These are phyloP conservation scores for Ophthalmolycus amberensis DNA, from an alignment of 2,113 vertebrate species.

Conservation along the genomic window DNA sequence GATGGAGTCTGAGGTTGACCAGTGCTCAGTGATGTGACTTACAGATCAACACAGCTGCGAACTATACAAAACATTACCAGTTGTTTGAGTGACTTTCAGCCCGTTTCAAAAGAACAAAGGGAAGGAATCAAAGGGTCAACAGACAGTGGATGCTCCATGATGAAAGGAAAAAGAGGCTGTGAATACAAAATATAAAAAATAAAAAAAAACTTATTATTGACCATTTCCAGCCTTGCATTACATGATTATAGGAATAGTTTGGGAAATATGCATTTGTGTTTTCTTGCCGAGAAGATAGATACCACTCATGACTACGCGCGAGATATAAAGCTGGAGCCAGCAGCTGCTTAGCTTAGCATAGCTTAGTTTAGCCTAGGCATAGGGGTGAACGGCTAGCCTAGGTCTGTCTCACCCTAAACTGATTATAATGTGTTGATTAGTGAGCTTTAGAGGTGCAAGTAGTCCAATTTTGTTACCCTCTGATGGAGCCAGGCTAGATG, in stretches of 20 bases:
- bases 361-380: neutral
- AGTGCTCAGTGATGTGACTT: neutral
- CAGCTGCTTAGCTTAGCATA: neutral
- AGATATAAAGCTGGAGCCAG: neutral
- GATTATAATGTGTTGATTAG: neutral
- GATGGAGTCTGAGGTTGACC: neutral
- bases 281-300: neutral
- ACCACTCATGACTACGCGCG: neutral
- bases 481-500: neutral
- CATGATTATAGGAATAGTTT: neutral
- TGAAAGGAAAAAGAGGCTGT: neutral
- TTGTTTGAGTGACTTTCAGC: neutral
- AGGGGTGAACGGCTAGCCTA: neutral
- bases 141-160: neutral
- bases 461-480: neutral
- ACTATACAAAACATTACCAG: neutral
- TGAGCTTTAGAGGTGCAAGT: neutral
- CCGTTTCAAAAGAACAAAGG: neutral
- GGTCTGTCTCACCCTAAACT: neutral
- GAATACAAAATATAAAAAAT: neutral
- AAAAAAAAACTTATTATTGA: neutral
- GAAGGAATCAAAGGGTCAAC: neutral
- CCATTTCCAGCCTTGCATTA: neutral
- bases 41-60: neutral
- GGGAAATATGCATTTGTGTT: neutral